Base-by-base conservation (phyloP, 1,140 invertebrate genomes). In the Trichonephila clavata region DNA sequence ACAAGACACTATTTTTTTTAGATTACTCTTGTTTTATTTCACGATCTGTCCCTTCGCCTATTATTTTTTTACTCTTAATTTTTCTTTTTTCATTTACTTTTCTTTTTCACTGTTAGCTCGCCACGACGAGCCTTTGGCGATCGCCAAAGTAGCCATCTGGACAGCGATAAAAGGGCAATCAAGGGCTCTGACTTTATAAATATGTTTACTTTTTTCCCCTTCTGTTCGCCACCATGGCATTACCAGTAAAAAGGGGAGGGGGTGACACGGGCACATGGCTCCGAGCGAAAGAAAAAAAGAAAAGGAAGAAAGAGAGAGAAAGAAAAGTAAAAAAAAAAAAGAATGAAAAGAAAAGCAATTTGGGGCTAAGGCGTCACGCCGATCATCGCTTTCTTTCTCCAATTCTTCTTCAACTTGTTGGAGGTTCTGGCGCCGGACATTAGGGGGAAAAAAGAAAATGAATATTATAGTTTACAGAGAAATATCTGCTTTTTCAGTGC, bases 361-460 rank as follows among this genome's bases (percentile, higher is more conserved):
- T 92, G 91, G 81, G 91, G 91, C 27, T 86, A 83, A 92, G 83
- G 91, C 91, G 91, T 92, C 91, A 92, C 83, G 83, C 91, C 83
- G 83, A 92, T 92, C 91, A 92, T 92, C 91, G 91, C 91, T 83
- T 92, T 92, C 91, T 92, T 86, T 83, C 83, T 86, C 71, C 91
- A 43, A 92, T 92, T 92, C 91, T 92, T 92, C 91, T 92, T 92
- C 90, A 57, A 86, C 83, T 86, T 86, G 81, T 92, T 86, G 60
- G 59, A 65, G 80, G 90, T 89, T 89, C 63, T 89, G 89, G 89
- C 89, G 89, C 89, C 89, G 89, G 89, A 90, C 89, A 90, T 81
- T 50, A 81, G 20, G 50, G 20, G 21, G 77, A 87, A 61, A 61
- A 63, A 57, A 27, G 13, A 71, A 81, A 60, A 81, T 8, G 68